Percentiles rank a stretch among this genome's conserved stretches.
Evolutionary conservation across 1,140 invertebrate species (phyloP).

Genomic region (Antheraea mylitta): DNA sequence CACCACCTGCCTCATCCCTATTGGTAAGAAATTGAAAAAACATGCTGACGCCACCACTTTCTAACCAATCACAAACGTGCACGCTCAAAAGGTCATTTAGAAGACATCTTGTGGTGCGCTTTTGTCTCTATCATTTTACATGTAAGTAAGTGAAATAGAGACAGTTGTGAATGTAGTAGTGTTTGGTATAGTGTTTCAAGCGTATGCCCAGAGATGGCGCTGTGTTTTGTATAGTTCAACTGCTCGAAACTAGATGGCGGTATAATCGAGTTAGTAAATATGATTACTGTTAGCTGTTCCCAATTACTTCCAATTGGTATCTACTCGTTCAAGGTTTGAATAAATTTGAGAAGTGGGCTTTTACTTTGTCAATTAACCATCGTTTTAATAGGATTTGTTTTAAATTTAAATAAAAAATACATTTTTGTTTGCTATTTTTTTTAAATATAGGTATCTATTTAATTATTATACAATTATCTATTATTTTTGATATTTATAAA

Average conservation of each 20-base stretch:
- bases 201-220: slow-evolving; percentile 51
- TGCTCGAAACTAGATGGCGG: slow-evolving; percentile 37
- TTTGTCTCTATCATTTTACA: slow-evolving; percentile 45
- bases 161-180: slow-evolving; percentile 37
- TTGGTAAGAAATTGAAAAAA: slow-evolving; percentile 55
- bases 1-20: slow-evolving; percentile 39
- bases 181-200: slow-evolving; percentile 22
- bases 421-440: too few relatives aligned
- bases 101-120: slow-evolving; percentile 40
- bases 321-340: not conserved
- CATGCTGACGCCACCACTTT: slow-evolving; percentile 34
- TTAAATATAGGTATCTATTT: too few relatives aligned
- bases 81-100: slow-evolving; percentile 47
- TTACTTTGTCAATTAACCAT: not conserved
- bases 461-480: too few relatives aligned
- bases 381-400: not conserved
- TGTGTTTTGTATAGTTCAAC: slow-evolving; percentile 37
- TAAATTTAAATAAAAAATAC: too few relatives aligned
- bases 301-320: slow-evolving; percentile 18
- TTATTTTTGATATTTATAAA: too few relatives aligned
- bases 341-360: not conserved
- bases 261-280: slow-evolving; percentile 15
- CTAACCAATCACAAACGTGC: slow-evolving; percentile 62
- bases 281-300: slow-evolving; percentile 33
- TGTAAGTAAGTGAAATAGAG: slow-evolving; percentile 42